Percentiles rank a stretch among this genome's conserved stretches.
Evolutionary conservation across 2,113 vertebrate species (phyloP).

Genomic region (Probosciger aterrimus): DNA sequence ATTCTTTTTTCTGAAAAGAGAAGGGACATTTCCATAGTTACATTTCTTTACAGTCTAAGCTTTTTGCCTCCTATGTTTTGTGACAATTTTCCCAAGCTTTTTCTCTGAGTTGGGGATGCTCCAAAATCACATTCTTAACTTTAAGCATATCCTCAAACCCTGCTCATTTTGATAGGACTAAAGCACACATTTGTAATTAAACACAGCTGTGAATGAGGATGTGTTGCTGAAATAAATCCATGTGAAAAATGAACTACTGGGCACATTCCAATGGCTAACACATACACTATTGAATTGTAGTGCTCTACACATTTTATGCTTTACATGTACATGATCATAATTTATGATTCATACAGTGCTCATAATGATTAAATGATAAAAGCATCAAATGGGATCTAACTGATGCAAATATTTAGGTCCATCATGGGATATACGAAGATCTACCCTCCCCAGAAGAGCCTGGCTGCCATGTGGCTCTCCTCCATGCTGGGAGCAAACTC

Average conservation of each 20-base stretch:
- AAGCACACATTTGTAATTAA: not conserved
- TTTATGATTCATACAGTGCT: not conserved
- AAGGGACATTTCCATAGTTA: not conserved
- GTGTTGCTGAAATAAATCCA: not conserved
- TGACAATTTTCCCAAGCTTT: not conserved
- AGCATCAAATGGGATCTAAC: not conserved
- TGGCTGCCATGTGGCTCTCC: not conserved
- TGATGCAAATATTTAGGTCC: slow-evolving; percentile 3
- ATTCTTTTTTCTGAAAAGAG: not conserved
- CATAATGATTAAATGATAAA: not conserved
- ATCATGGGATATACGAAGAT: not conserved
- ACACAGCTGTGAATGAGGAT: not conserved
- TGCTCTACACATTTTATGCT: not conserved
- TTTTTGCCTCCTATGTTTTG: not conserved
- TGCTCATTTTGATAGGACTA: not conserved
- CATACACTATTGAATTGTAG: not conserved
- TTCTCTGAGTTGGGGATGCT: not conserved
- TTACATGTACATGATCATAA: not conserved
- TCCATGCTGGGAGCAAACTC: fast-evolving
- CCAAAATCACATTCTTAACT: not conserved
- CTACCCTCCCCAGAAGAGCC: not conserved
- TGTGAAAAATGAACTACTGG: not conserved
- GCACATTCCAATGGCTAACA: not conserved
- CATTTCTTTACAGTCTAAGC: not conserved
- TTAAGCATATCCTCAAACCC: not conserved